Conservation (phyloP, 2,113 vertebrate species). For the Pluvianellus socialis region DNA sequence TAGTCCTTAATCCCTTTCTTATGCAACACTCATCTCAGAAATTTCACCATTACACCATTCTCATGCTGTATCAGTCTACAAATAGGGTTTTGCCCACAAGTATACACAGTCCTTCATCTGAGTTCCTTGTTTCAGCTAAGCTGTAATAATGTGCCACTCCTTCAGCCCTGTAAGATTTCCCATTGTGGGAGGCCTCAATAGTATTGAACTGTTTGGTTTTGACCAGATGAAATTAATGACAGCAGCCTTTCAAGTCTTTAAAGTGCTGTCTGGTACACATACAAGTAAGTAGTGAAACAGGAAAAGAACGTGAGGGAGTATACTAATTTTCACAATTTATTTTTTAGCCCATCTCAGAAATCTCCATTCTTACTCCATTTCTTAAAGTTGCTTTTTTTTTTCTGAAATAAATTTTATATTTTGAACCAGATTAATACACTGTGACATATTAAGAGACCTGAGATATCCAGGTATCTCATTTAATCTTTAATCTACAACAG, state of each 20-base stretch:
- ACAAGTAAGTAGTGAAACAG: neutral
- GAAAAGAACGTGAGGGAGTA: neutral
- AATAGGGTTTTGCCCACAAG: neutral
- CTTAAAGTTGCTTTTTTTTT: neutral
- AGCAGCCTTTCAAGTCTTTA: conserved; percentile 14
- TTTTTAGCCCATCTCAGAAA: neutral
- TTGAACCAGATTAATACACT: neutral
- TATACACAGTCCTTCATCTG: neutral
- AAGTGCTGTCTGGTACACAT: neutral
- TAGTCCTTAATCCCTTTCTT: neutral
- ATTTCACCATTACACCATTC: neutral
- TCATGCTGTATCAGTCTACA: neutral
- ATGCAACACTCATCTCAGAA: neutral
- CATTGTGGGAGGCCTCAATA: neutral
- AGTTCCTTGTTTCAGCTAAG: neutral
- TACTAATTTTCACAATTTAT: neutral
- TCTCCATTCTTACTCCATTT: neutral
- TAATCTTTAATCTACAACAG: neutral
- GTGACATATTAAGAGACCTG: neutral
- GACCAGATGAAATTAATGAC: conserved; percentile 25
- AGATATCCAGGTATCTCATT: neutral
- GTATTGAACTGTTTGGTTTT: neutral
- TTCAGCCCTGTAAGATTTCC: neutral
- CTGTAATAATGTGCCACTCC: neutral
- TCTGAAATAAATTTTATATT: neutral